Evolutionary conservation across 2,113 vertebrate species (phyloP).

Genomic region (Polyodon spathula): DNA sequence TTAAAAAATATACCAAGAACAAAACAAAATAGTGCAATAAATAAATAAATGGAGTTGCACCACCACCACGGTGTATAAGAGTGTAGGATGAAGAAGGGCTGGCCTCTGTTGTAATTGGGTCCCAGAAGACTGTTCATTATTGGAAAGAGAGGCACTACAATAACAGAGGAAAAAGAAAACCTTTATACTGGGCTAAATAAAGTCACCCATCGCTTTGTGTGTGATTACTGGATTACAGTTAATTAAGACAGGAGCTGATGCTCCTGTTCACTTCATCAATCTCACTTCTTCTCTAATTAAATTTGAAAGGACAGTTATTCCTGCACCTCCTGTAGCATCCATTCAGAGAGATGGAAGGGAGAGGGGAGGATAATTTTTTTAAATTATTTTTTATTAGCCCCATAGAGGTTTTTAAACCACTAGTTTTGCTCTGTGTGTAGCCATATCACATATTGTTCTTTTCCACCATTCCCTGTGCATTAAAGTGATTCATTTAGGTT

Average conservation of each 20-base stretch:
- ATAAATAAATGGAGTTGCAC: background rate
- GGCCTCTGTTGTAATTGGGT: conserved; percentile 65
- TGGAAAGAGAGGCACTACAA: conserved; percentile 49
- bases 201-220: conserved; percentile 26
- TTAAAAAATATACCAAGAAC: too few relatives aligned
- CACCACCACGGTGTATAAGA: background rate
- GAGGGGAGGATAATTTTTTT: conserved; percentile 12
- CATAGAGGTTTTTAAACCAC: too few relatives aligned
- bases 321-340: conserved; percentile 31
- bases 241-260: conserved; percentile 61
- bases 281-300: conserved; percentile 56
- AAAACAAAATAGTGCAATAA: too few relatives aligned
- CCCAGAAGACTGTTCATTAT: conserved; percentile 68
- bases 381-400: too few relatives aligned
- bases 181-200: conserved; percentile 30
- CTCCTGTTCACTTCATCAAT: conserved; percentile 51
- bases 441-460: too few relatives aligned
- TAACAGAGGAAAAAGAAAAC: conserved; percentile 35
- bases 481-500: too few relatives aligned
- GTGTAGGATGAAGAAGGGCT: conserved; percentile 2
- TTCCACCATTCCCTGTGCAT: too few relatives aligned
- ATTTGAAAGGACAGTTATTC: conserved; percentile 49
- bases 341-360: conserved; percentile 12
- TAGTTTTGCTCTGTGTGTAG: too few relatives aligned
- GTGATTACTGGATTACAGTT: conserved; percentile 53